Evolutionary conservation across 2,888 invertebrate species (phyloP), one percentile per base, ranked within the genome.

Genomic region (Clusia tigrina): DNA sequence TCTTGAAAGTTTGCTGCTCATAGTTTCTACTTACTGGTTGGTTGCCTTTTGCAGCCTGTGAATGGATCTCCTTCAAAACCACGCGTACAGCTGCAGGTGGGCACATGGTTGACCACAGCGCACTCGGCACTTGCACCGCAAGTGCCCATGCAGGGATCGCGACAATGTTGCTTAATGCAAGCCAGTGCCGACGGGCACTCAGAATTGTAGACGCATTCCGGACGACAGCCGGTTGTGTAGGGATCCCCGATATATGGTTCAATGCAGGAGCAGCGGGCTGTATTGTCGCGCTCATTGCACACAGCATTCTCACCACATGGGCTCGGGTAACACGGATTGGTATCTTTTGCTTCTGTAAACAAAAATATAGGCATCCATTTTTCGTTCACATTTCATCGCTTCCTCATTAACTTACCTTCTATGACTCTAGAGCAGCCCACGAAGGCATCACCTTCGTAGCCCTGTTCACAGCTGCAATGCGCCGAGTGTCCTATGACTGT

Each of bases 171-270:
- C 62, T 92, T 91, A 53, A 94, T 86, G 79, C 94, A 95, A 38
- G 93, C 90, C 66, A 92, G 84, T 74, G 90, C 87, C 69, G 88
- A 89, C 5, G 91, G 87, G 79, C 95, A 95, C 76, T 94, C 94
- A 0, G 92, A 88, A 80, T 91, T 93, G 68, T 90, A 88, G 12
- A 90, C 88, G 81, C 95, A 95, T 84, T 95, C 95, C 2, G 94
- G 94, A 67, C 91, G 87, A 76, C 95, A 95, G 32, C 94, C 94
- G 18, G 91, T 90, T 17, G 89, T 88, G 78, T 93, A 94, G 2
- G 94, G 94, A 85, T 95, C 93, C 9, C 95, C 95, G 67, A 92
- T 89, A 76, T 94, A 93, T 2, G 94, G 94, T 63, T 94, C 92
- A 76, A 95, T 92, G 77, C 95, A 95, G n/a, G 87, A 87, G 80